A percentile compares a stretch with the other conserved stretches of the same genome.
These are phyloP conservation scores for Neodiprion pinetum DNA, from an alignment of 1,140 invertebrate species.

Conservation along the genomic window DNA sequence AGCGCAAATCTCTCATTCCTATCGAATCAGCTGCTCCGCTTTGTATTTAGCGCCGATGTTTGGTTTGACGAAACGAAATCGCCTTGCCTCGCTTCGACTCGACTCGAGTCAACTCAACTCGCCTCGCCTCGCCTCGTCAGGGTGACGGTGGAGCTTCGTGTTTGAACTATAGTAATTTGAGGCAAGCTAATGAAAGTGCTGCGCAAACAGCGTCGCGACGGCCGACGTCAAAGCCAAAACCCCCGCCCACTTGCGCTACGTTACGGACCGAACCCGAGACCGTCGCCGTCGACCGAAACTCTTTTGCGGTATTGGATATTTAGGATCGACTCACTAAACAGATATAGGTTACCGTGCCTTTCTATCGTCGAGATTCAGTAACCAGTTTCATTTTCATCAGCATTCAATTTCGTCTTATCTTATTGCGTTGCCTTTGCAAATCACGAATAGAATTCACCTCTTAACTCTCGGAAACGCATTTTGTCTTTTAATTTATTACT, in stretches of 20 bases:
- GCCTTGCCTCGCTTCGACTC: slow-evolving; percentile 33
- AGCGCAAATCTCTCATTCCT: not conserved
- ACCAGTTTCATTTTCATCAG: no score
- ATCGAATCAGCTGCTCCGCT: slow-evolving; percentile 16
- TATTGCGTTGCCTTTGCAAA: no score
- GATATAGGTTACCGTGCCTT: not conserved
- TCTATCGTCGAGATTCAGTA: not conserved
- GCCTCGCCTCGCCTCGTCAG: slow-evolving; percentile 23
- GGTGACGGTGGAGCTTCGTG: slow-evolving; percentile 33
- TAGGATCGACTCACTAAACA: slow-evolving; percentile 21
- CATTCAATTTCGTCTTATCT: no score
- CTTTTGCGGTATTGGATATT: slow-evolving; percentile 29
- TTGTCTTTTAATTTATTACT: no score
- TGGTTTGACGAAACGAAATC: slow-evolving; percentile 55
- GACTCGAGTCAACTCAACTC: slow-evolving; percentile 22
- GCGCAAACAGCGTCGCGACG: slow-evolving; percentile 58
- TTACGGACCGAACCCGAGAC: not conserved
- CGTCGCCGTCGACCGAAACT: slow-evolving; percentile 22
- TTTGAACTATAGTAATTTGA: slow-evolving; percentile 62
- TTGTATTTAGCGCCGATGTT: slow-evolving; percentile 48
- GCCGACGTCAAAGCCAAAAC: slow-evolving; percentile 55
- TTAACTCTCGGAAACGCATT: no score
- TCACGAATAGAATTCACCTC: no score
- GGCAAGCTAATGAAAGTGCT: slow-evolving; percentile 61
- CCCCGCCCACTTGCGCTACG: slow-evolving; percentile 24